Percentiles rank a stretch among this genome's conserved stretches.
Evolutionary conservation across 92 coral and sea anemone species (phyloP).

Genomic region (Heteractis magnifica): DNA sequence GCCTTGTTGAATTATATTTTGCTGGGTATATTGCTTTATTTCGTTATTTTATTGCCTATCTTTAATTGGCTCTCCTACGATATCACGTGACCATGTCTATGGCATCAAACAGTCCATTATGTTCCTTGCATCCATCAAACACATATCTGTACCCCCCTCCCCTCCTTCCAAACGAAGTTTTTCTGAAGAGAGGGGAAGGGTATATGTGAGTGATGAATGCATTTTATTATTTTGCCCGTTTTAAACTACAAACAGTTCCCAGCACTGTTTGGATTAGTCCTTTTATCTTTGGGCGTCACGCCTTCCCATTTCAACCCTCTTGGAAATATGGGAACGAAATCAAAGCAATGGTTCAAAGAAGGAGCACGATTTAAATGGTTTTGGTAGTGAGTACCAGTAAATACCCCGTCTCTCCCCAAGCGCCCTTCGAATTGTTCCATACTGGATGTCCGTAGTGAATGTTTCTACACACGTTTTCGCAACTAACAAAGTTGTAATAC

Average conservation of each 20-base stretch:
- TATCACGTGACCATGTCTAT: background rate
- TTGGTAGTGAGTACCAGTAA: too few relatives aligned
- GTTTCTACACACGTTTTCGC: background rate
- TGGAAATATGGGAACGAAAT: background rate
- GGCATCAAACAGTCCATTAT: background rate
- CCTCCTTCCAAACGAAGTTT: background rate
- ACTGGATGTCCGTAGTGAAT: too few relatives aligned
- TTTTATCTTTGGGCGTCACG: slow-evolving; percentile 5
- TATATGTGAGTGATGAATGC: slow-evolving; percentile 7
- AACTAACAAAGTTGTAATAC: background rate
- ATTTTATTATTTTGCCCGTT: background rate
- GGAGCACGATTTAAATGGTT: too few relatives aligned
- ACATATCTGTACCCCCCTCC: slow-evolving; percentile 10
- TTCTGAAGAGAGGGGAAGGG: slow-evolving; percentile 1
- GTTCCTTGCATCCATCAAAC: background rate
- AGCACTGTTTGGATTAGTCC: background rate
- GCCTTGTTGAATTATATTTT: background rate
- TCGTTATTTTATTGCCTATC: background rate
- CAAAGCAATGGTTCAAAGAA: background rate
- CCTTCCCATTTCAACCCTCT: background rate
- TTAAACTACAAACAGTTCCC: background rate
- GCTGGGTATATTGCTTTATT: background rate
- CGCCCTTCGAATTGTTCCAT: background rate
- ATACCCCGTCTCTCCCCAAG: too few relatives aligned
- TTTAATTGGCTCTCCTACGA: background rate